phyloP scores from a whole-genome alignment of 37 sponge, comb jelly and placozoan species.

The Axinella damicornis region DNA sequence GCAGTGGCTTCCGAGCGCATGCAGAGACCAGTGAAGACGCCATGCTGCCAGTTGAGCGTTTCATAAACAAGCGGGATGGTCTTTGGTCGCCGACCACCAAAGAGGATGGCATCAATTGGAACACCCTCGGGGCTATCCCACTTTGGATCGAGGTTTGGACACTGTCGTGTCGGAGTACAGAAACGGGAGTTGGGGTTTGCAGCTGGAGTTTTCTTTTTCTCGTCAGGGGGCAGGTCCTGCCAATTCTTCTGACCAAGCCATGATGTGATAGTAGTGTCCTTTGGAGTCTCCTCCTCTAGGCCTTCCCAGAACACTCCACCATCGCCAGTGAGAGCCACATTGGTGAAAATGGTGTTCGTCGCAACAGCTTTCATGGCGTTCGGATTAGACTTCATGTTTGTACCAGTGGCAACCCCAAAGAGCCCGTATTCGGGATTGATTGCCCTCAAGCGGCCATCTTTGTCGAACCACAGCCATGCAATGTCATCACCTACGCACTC shows the following conservation, averaged over 20 bases:
- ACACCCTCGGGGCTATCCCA: slow-evolving; percentile 94
- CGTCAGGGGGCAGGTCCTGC: slow-evolving; percentile 11
- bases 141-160: slow-evolving; percentile 80
- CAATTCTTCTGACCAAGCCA: slow-evolving; percentile 87
- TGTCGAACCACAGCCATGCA: slow-evolving; percentile 93
- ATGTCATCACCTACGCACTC: slow-evolving; percentile 97
- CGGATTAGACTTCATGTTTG: slow-evolving; percentile 86
- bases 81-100: slow-evolving; percentile 89
- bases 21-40: slow-evolving; percentile 82
- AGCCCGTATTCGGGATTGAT: slow-evolving; percentile 96
- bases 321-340: slow-evolving; percentile 90
- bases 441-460: slow-evolving; percentile 77
- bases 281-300: slow-evolving; percentile 58
- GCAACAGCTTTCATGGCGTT: slow-evolving; percentile 85
- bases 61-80: slow-evolving; percentile 93
- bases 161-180: slow-evolving; percentile 87
- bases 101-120: slow-evolving; percentile 94
- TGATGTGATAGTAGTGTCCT: slow-evolving; percentile 60
- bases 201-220: slow-evolving; percentile 50
- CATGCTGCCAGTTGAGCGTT: slow-evolving; percentile 87
- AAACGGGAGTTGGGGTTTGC: slow-evolving; percentile 94
- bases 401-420: slow-evolving; percentile 97
- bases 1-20: slow-evolving; percentile 92
- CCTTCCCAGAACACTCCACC: slow-evolving; percentile 97
- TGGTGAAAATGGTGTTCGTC: slow-evolving; percentile 89